Conservation (phyloP, 2,888 invertebrate genomes). For the Lithophane semibrunnea region DNA sequence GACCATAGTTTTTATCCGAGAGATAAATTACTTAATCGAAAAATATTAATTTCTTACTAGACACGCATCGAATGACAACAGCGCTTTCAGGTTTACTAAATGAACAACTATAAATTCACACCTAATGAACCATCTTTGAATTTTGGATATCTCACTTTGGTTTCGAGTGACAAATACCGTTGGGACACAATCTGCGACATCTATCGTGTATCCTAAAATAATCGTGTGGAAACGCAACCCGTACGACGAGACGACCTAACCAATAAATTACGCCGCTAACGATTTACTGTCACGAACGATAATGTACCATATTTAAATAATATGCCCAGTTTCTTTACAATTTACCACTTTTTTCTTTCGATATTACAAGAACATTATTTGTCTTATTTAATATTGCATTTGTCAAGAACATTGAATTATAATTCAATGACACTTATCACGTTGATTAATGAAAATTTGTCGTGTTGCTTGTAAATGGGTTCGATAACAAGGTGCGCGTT, state of each 20-base stretch:
- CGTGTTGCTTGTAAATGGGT: slow-evolving; percentile 15
- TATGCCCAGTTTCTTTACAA: slow-evolving; percentile 24
- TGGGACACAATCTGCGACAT: slow-evolving; percentile 35
- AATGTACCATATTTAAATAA: slow-evolving; percentile 42
- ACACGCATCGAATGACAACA: not conserved
- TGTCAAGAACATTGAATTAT: slow-evolving; percentile 32
- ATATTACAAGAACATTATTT: slow-evolving; percentile 29
- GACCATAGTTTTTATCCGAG: not conserved
- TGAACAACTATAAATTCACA: slow-evolving; percentile 27
- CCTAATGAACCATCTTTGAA: slow-evolving; percentile 13
- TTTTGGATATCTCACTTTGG: slow-evolving; percentile 26
- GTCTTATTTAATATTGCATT: slow-evolving; percentile 28
- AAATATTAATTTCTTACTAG: slow-evolving; percentile 1
- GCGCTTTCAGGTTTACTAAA: slow-evolving; percentile 32
- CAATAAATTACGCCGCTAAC: slow-evolving; percentile 55
- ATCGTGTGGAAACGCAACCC: slow-evolving; percentile 35
- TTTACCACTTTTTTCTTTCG: slow-evolving; percentile 39
- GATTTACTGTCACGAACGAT: slow-evolving; percentile 40
- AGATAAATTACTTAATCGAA: slow-evolving; percentile 9
- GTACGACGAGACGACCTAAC: slow-evolving; percentile 24
- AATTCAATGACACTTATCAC: slow-evolving; percentile 18
- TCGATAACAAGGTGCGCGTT: slow-evolving; percentile 28
- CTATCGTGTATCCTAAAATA: slow-evolving; percentile 38
- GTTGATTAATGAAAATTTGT: slow-evolving; percentile 30
- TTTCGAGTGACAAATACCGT: slow-evolving; percentile 37